phyloP scores from a whole-genome alignment of 2,888 invertebrate species.

The Phasia obesa region DNA sequence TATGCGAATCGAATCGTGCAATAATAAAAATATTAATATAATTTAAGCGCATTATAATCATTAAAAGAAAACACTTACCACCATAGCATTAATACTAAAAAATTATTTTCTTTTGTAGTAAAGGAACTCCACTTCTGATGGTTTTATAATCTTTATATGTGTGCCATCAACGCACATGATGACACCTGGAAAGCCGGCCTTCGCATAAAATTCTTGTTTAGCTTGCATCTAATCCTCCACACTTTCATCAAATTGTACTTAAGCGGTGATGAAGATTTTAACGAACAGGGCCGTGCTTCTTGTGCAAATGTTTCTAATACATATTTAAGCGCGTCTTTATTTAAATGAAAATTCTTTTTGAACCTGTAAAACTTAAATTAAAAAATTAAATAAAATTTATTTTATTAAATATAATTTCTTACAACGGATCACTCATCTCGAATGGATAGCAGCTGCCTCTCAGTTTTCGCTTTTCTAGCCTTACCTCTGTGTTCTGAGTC shows the following conservation, averaged over 20 bases:
- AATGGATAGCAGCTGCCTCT: too few species aligned
- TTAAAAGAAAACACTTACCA: not conserved
- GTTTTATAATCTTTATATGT: conserved; percentile 4
- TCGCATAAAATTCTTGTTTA: not conserved
- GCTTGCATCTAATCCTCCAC: not conserved
- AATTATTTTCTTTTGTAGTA: not conserved
- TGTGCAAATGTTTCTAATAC: conserved; percentile 1
- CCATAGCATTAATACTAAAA: not conserved
- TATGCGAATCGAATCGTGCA: too few species aligned
- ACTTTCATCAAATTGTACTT: not conserved
- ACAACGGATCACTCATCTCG: too few species aligned
- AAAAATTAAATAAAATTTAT: too few species aligned
- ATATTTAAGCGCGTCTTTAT: not conserved
- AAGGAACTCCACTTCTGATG: conserved; percentile 1
- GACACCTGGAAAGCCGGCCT: too few species aligned
- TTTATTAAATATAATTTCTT: too few species aligned
- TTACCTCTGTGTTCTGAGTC: too few species aligned
- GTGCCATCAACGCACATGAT: too few species aligned
- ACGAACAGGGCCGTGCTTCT: not conserved
- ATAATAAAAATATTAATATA: too few species aligned
- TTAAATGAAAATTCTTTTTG: too few species aligned
- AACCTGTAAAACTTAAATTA: too few species aligned
- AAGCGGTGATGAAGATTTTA: not conserved
- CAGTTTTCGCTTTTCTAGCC: too few species aligned
- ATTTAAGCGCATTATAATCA: not conserved